Evolutionary conservation across 2,888 invertebrate genomes (phyloP).

Genomic region (Aelia acuminata): DNA sequence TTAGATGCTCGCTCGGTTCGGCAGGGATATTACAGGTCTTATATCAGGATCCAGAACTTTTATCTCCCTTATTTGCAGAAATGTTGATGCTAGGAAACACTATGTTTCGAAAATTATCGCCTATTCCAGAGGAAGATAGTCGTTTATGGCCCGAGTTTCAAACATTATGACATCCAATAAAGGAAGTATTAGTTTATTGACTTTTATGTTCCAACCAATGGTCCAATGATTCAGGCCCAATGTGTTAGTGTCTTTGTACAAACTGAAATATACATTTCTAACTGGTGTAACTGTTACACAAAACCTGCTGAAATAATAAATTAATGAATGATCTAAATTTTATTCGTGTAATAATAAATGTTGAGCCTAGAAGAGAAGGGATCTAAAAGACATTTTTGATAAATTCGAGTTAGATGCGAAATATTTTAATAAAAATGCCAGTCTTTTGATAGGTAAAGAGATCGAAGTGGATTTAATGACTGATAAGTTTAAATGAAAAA

Average conservation of each 20-base stretch:
- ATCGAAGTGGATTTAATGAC: too few species aligned
- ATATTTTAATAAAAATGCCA: too few species aligned
- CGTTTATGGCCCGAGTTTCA: background rate
- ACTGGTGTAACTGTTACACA: too few species aligned
- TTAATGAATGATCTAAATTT: too few species aligned
- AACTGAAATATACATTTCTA: too few species aligned
- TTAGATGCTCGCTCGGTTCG: background rate
- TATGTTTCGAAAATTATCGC: background rate
- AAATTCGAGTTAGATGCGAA: too few species aligned
- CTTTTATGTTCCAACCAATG: background rate
- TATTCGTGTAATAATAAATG: too few species aligned
- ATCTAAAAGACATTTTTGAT: too few species aligned
- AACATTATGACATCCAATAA: slow-evolving; percentile 13
- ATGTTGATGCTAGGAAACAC: background rate
- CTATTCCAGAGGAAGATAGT: background rate
- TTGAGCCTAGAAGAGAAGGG: too few species aligned
- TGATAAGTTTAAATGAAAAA: too few species aligned
- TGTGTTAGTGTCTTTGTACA: background rate
- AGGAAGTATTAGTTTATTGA: background rate
- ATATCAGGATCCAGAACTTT: background rate
- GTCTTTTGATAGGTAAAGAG: too few species aligned
- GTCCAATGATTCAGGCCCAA: background rate
- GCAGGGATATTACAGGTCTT: background rate
- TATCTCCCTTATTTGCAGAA: slow-evolving; percentile 41
- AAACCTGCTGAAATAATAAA: too few species aligned